Conservation (phyloP, 2,113 vertebrate species). For the Oncorhynchus clarkii region DNA sequence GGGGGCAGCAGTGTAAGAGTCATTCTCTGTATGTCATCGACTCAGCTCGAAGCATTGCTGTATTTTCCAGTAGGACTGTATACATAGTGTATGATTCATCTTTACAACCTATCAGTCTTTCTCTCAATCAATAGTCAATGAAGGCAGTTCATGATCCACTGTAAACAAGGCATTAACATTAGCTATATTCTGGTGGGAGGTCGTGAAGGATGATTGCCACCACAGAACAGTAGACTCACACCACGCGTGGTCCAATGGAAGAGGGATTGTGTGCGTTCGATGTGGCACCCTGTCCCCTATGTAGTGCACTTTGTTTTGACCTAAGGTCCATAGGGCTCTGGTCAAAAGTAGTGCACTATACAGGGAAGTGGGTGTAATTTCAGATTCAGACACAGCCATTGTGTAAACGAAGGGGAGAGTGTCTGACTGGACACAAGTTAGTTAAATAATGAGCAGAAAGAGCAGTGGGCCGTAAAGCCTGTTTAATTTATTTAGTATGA, state of each 20-base stretch:
- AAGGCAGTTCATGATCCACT: slow-evolving; percentile 16
- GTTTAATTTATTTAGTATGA: too few relatives aligned
- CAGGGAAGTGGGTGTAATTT: too few relatives aligned
- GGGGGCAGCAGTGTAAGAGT: slow-evolving; percentile 38
- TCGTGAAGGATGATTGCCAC: slow-evolving; percentile 6
- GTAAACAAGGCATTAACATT: slow-evolving; percentile 24
- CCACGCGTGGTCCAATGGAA: not conserved
- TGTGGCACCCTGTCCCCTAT: too few relatives aligned
- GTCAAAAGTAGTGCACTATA: too few relatives aligned
- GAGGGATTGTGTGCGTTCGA: too few relatives aligned
- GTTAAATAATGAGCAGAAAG: too few relatives aligned
- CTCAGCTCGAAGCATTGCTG: not conserved
- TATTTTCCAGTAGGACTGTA: not conserved
- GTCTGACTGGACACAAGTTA: too few relatives aligned
- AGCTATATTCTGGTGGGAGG: slow-evolving; percentile 9
- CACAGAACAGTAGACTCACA: not conserved
- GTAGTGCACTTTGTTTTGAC: too few relatives aligned
- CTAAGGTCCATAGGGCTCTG: too few relatives aligned
- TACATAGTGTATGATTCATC: slow-evolving; percentile 26
- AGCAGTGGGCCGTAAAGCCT: too few relatives aligned
- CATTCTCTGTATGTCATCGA: not conserved
- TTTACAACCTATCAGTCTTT: slow-evolving; percentile 39
- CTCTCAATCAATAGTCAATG: slow-evolving; percentile 19
- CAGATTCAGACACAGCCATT: too few relatives aligned
- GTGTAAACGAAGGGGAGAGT: too few relatives aligned